A percentile compares a stretch with the other conserved stretches of the same genome.
Conservation (phyloP, 2,888 invertebrate species). For the Dasysyrphus tricinctus region DNA sequence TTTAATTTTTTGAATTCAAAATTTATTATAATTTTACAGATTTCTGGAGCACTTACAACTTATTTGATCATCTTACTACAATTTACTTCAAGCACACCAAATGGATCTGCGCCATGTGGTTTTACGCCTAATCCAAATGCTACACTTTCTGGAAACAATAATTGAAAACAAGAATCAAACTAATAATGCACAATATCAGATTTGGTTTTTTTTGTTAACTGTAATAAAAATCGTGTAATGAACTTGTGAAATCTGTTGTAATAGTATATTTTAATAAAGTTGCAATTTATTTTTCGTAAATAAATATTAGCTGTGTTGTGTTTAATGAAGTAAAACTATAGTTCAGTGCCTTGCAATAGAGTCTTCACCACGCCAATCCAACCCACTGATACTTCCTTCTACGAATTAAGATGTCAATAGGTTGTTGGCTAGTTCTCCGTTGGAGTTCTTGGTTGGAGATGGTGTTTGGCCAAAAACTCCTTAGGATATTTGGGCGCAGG, state of each 20-base stretch:
- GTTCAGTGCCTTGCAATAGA: too few relatives aligned
- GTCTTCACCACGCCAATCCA: too few relatives aligned
- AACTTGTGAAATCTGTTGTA: neutral
- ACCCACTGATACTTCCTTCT: too few relatives aligned
- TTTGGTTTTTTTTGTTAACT: neutral
- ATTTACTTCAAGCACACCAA: constrained; percentile 80
- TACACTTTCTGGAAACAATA: constrained; percentile 1
- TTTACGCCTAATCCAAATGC: constrained; percentile 30
- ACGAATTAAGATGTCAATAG: too few relatives aligned
- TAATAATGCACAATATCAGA: neutral
- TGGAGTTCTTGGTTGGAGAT: too few relatives aligned
- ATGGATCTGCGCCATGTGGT: constrained; percentile 32
- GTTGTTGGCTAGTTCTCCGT: too few relatives aligned
- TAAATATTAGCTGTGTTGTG: neutral
- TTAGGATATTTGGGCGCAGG: too few relatives aligned
- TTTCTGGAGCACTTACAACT: constrained; percentile 83
- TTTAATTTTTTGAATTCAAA: too few relatives aligned
- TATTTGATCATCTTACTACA: constrained; percentile 83
- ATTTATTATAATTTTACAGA: constrained; percentile 77
- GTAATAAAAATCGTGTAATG: neutral
- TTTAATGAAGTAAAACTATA: too few relatives aligned
- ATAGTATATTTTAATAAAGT: neutral
- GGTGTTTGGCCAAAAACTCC: too few relatives aligned
- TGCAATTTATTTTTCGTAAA: neutral
- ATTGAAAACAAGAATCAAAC: neutral